phyloP scores from a whole-genome alignment of 2,113 vertebrate genomes.

The Papio anubis region DNA sequence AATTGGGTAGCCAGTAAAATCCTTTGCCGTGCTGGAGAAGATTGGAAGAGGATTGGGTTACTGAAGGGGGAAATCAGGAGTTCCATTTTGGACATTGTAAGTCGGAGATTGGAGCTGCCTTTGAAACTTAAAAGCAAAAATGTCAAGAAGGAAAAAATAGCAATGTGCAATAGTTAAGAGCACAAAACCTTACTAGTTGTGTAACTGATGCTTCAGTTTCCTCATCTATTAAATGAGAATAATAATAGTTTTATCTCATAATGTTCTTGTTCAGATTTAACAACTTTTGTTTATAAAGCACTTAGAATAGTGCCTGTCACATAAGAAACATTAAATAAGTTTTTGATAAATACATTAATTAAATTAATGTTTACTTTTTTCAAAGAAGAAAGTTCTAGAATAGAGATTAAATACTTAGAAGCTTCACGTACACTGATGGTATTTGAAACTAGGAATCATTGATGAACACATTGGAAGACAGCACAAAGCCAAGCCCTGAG shows the following conservation, averaged over 20 bases:
- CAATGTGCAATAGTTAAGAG: neutral
- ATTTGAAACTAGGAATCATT: neutral
- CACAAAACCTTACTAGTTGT: neutral
- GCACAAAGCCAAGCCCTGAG: neutral
- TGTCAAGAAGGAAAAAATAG: neutral
- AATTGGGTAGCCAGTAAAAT: neutral
- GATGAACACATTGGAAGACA: neutral
- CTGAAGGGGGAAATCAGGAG: neutral
- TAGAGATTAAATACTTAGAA: neutral
- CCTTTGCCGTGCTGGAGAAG: neutral
- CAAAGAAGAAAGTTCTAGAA: neutral
- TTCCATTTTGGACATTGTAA: neutral
- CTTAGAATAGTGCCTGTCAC: neutral
- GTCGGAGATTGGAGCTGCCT: neutral
- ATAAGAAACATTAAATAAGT: neutral
- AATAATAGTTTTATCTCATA: neutral
- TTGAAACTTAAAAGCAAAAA: conserved; percentile 24
- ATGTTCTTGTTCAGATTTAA: neutral
- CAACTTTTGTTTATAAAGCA: neutral
- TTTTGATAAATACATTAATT: neutral
- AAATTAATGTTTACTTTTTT: conserved; percentile 23
- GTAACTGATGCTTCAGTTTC: neutral
- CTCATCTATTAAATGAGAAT: neutral
- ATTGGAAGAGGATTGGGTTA: neutral
- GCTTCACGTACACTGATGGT: neutral